Base-by-base conservation (phyloP, 2,113 vertebrate species). In the Osmerus eperlanus region DNA sequence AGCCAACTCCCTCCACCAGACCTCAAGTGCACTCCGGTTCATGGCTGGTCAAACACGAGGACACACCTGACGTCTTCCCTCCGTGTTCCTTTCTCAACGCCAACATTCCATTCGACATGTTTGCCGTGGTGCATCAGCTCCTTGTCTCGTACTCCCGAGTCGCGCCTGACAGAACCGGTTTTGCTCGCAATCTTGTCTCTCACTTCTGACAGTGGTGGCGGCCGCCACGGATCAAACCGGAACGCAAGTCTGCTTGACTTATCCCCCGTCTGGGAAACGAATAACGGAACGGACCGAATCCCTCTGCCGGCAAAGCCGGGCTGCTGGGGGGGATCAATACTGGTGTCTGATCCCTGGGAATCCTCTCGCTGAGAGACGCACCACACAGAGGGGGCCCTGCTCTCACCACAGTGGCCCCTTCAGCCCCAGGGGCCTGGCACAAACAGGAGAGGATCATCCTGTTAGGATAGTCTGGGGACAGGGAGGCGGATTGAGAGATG, bases 1-100 rank as follows among this genome's bases (percentile, higher is more conserved):
- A 66, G 23, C 55, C 65, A 65, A 73, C 63, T 41, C 29, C 65
- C 74, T 71, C 66, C 71, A 64, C 74, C 80, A 78, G 59, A 52
- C 54, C 67, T 75, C 69, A 69, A 77, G 80, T 65, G 71, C 82
- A 75, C 73, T 81, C 73, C 78, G 84, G 79, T 83, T 83, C 83
- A 87, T 79, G 72, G 74, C 67, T 55, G 77, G 78, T 77, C 78
- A 82, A 77, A 25, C 23, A 29, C 59, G 74, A 81, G 60, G 72
- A 83, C 75, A 70, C 60, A 54, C 62, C 41, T 51, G 7, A 66
- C 19, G 7, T 9, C 60, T 6, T 13, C 19, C 65, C 3, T 51
- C n/a, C 19, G 14, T 23, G 3, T 23, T 16, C 21, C 41, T 62
- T 13, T 14, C 60, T 60, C 5, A 41, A 41, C 36, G 36, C 1